A percentile compares a stretch with the other conserved stretches of the same genome.
These are phyloP conservation scores for Ariopsis seemanni DNA, from an alignment of 2,113 vertebrate genomes.

Conservation along the genomic window DNA sequence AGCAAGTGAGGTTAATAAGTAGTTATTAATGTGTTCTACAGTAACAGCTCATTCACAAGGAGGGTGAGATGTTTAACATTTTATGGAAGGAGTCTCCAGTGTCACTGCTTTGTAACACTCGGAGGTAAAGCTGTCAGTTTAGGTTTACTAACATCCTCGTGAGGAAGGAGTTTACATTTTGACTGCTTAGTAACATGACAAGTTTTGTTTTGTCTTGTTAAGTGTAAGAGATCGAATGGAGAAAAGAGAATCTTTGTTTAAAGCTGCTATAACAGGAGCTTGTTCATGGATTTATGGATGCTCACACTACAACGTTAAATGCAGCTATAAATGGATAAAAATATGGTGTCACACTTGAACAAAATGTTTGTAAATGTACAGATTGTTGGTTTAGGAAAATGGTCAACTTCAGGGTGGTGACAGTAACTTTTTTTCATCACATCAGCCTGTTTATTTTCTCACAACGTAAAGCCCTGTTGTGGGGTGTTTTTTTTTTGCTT, in stretches of 20 bases:
- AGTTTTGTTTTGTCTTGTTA: neutral
- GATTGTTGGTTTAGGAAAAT: neutral
- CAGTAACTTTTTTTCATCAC: neutral
- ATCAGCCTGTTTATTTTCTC: neutral
- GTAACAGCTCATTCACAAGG: neutral
- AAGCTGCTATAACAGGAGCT: neutral
- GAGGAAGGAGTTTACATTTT: neutral
- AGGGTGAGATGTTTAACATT: no score
- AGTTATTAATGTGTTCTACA: neutral
- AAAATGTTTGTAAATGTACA: neutral
- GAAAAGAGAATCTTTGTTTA: neutral
- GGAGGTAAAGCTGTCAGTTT: neutral
- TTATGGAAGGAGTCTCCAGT: slow-evolving; percentile 11
- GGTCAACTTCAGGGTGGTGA: neutral
- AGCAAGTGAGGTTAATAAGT: no score
- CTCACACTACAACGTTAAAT: neutral
- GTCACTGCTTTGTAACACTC: neutral
- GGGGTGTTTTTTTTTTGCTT: neutral
- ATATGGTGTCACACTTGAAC: no score
- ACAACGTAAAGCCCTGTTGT: neutral
- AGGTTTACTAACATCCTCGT: neutral
- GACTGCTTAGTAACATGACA: neutral
- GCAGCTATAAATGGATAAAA: no score
- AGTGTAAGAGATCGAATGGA: neutral
- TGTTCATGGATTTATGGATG: no score